These are phyloP conservation scores for Drosophila recens DNA, from an alignment of 2,888 invertebrate genomes.

Conservation along the genomic window DNA sequence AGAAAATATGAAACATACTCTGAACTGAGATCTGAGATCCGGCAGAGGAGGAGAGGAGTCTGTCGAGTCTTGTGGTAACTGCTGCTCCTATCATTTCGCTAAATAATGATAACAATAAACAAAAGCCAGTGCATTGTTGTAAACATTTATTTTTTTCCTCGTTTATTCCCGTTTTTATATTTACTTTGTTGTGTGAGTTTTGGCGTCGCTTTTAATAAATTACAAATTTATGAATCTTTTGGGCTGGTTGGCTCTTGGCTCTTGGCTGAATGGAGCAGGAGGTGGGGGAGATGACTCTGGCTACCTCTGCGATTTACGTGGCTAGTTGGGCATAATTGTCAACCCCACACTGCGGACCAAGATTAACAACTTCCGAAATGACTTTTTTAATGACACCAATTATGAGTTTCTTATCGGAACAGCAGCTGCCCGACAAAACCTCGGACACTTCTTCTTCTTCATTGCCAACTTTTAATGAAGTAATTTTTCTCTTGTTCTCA, in stretches of 20 bases:
- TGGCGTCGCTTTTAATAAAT: slow-evolving; percentile 69
- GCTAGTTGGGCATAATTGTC: slow-evolving; percentile 77
- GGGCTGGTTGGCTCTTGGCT: neutral
- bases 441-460: slow-evolving; percentile 47
- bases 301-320: slow-evolving; percentile 37
- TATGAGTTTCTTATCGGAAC: slow-evolving; percentile 81
- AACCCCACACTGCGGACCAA: slow-evolving; percentile 38
- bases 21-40: neutral
- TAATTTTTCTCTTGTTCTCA: slow-evolving; percentile 61
- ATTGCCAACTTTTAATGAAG: slow-evolving; percentile 75
- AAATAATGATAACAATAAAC: slow-evolving; percentile 81
- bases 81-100: slow-evolving; percentile 72
- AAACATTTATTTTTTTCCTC: slow-evolving; percentile 56
- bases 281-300: neutral
- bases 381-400: slow-evolving; percentile 81
- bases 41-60: neutral
- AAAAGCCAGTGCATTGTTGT: slow-evolving; percentile 70
- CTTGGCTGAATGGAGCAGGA: neutral
- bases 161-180: slow-evolving; percentile 13
- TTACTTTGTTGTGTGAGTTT: slow-evolving; percentile 27
- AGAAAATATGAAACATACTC: slow-evolving; percentile 45
- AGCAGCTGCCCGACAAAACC: slow-evolving; percentile 60
- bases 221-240: slow-evolving; percentile 77
- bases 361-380: slow-evolving; percentile 83
- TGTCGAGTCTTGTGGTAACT: slow-evolving; percentile 17